A percentile compares a stretch with the other conserved stretches of the same genome.
Conservation (phyloP, 2,888 invertebrate genomes). For the Tinea trinotella region DNA sequence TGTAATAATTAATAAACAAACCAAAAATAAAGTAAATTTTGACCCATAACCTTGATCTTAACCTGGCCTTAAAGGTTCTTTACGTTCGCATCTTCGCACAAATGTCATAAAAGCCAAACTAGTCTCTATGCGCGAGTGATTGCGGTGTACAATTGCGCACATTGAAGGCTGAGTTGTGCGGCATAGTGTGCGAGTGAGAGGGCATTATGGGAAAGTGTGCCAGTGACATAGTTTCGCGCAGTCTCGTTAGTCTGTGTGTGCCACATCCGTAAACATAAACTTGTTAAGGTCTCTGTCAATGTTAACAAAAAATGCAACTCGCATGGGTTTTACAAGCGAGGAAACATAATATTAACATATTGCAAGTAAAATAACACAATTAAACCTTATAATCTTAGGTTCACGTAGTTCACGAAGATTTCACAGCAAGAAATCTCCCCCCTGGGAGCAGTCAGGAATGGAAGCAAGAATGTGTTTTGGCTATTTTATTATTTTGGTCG, state of each 20-base stretch:
- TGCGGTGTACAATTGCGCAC: neutral
- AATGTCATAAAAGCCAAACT: neutral
- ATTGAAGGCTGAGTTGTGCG: neutral
- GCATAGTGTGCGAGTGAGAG: slow-evolving; percentile 28
- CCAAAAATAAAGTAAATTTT: slow-evolving; percentile 2
- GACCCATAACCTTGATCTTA: slow-evolving; percentile 53
- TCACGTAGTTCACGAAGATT: too few species aligned
- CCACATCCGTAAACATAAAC: slow-evolving; percentile 46
- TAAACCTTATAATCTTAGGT: too few species aligned
- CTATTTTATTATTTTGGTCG: too few species aligned
- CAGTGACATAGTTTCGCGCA: slow-evolving; percentile 39
- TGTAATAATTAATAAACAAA: neutral
- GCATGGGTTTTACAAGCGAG: too few species aligned
- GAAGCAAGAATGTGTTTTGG: too few species aligned
- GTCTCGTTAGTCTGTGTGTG: slow-evolving; percentile 17
- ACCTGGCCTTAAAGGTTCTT: slow-evolving; percentile 34
- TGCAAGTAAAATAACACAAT: too few species aligned
- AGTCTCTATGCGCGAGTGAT: neutral
- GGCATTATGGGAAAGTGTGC: slow-evolving; percentile 45
- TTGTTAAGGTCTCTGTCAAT: slow-evolving; percentile 14
- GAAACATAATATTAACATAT: too few species aligned
- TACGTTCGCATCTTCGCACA: slow-evolving; percentile 25
- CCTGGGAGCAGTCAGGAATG: too few species aligned
- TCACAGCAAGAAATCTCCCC: too few species aligned
- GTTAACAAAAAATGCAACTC: neutral